A percentile compares a stretch with the other conserved stretches of the same genome.
Conservation (phyloP, 2,888 invertebrate genomes). For the Geotrupes spiniger region DNA sequence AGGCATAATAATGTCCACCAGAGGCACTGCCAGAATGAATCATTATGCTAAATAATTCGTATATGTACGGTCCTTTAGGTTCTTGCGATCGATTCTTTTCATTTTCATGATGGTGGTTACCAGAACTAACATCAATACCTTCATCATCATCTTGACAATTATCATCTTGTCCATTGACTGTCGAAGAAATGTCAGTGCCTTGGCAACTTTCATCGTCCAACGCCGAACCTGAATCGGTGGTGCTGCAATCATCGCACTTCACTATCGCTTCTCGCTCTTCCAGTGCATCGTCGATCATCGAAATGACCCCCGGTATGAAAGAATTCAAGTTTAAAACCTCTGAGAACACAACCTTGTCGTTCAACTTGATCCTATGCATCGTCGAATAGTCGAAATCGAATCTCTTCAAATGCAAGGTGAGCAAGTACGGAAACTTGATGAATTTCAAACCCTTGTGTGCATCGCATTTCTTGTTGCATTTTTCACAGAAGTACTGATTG, state of each 20-base stretch:
- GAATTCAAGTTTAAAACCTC: conserved; percentile 63
- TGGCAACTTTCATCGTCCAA: conserved; percentile 61
- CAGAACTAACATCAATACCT: conserved; percentile 60
- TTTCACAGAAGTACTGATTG: conserved; percentile 86
- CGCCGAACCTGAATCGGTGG: conserved; percentile 67
- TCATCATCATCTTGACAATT: conserved; percentile 63
- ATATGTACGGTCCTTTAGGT: conserved; percentile 67
- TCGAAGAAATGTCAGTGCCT: conserved; percentile 49
- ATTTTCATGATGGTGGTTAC: conserved; percentile 53
- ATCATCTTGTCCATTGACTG: conserved; percentile 45
- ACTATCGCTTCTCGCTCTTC: conserved; percentile 51
- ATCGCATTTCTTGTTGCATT: conserved; percentile 81
- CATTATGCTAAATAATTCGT: conserved; percentile 89
- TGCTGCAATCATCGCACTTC: conserved; percentile 65
- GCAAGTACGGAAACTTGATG: conserved; percentile 78
- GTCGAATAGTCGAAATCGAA: conserved; percentile 87
- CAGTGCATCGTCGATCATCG: conserved; percentile 43
- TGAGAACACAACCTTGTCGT: conserved; percentile 61
- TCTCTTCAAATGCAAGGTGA: conserved; percentile 82
- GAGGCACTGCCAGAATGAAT: conserved; percentile 88
- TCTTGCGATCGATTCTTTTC: conserved; percentile 52
- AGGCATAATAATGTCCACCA: conserved; percentile 90
- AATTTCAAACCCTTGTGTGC: conserved; percentile 89
- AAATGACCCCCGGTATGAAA: conserved; percentile 54
- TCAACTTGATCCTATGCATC: conserved; percentile 81